Percentiles rank a stretch among this genome's conserved stretches.
phyloP scores from a whole-genome alignment of 1,140 invertebrate genomes.

The Drosophila parabipectinata region DNA sequence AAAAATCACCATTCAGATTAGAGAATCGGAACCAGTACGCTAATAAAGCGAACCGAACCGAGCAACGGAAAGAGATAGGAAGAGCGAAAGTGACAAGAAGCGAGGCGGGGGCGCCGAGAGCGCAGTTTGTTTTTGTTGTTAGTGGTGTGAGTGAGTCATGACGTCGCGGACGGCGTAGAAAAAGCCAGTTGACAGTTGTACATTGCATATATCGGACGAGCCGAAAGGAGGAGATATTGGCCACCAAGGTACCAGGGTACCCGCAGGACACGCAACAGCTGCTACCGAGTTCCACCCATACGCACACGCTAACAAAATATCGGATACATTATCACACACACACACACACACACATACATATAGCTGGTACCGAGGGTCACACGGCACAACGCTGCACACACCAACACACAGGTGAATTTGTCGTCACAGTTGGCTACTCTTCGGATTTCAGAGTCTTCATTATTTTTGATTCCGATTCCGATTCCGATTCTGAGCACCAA shows the following conservation, averaged over 20 bases:
- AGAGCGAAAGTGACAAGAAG: slow-evolving; percentile 14
- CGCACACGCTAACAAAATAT: slow-evolving; percentile 5
- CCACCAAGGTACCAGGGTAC: background rate
- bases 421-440: slow-evolving; percentile 56
- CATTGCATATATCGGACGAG: slow-evolving; percentile 42
- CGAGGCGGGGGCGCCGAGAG: slow-evolving; percentile 9
- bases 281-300: slow-evolving; percentile 37
- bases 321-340: slow-evolving; percentile 8
- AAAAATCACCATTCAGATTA: background rate
- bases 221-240: background rate
- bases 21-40: background rate
- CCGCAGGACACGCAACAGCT: slow-evolving; percentile 56
- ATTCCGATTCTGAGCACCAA: background rate
- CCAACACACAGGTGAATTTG: slow-evolving; percentile 14
- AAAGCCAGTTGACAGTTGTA: slow-evolving; percentile 45
- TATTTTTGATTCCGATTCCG: background rate
- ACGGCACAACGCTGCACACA: slow-evolving; percentile 7
- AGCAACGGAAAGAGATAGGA: background rate
- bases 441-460: slow-evolving; percentile 12
- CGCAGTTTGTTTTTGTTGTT: slow-evolving; percentile 52
- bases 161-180: slow-evolving; percentile 54
- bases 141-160: slow-evolving; percentile 56
- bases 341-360: slow-evolving; percentile 14
- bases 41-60: background rate
- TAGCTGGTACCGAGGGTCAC: slow-evolving; percentile 32